phyloP scores from a whole-genome alignment of 2,797 vertebrate genomes.

The Schizothorax lantsangensis region DNA sequence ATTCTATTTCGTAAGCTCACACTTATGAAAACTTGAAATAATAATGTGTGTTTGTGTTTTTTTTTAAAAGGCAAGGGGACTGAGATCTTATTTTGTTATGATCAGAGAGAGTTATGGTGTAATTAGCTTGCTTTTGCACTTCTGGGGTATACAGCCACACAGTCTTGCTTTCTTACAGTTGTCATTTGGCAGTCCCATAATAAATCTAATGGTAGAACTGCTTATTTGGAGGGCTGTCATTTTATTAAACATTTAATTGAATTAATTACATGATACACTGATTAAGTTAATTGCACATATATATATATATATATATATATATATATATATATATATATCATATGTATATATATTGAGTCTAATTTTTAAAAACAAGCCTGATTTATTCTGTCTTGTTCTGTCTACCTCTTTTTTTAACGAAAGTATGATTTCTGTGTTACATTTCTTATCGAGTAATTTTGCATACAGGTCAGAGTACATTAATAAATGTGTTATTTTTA shows the following conservation, averaged over 20 bases:
- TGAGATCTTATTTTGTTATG: neutral
- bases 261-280: neutral
- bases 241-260: neutral
- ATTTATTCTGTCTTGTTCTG: too few species aligned
- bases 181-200: neutral
- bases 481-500: neutral
- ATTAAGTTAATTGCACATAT: neutral
- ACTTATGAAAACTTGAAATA: neutral
- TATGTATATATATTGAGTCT: neutral
- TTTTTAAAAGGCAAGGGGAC: neutral
- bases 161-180: neutral
- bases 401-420: neutral
- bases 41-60: neutral
- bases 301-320: neutral
- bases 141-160: neutral
- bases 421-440: neutral
- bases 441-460: neutral
- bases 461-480: neutral
- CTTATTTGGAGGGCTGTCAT: neutral
- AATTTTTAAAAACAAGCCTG: too few species aligned
- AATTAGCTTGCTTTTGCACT: neutral
- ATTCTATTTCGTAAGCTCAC: neutral
- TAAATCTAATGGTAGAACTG: neutral
- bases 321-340: too few species aligned
- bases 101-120: neutral